Base-by-base conservation (phyloP, 1,140 invertebrate genomes). In the Tigriopus japonicus region DNA sequence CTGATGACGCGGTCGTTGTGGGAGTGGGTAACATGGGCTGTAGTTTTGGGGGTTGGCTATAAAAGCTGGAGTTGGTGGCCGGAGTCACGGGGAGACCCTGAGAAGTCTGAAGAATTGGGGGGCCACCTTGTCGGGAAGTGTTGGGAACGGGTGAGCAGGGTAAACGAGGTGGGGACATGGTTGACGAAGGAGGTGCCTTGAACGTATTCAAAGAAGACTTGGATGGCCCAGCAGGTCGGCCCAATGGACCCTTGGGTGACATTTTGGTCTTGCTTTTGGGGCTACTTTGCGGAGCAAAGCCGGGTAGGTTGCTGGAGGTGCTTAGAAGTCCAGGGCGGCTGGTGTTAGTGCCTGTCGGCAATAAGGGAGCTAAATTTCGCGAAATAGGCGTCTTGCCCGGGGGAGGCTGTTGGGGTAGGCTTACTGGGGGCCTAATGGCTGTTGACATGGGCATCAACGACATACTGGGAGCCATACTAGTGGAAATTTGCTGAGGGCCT, bases 1-100 rank as follows among this genome's bases (percentile, higher is more conserved):
- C 28, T 9, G 28, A 35, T 5, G 28, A 3, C 28, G 9, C 3
- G 45, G 45, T 49, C 66, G 63, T 12, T 62, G 63, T 15, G 70
- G 70, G 21, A 10, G 21, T 23, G 45, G 45, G 45, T 9, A 19
- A 23, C 45, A 51, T 51, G 45, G 45, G 45, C 21, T 51, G 45
- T 5, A 51, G 45, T 17, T 17, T 51, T 2, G 45, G 45, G 2
- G 45, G 45, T 9, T 51, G 45, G 45, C 45, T 51, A 9, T 35
- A 35, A 35, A 35, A 35, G 28, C 28, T 35, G 28, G 28, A 35
- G 28, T 35, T 35, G 28, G 28, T 35, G 28, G 28, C 28, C 9
- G 45, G 45, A 5, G 45, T 23, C 45, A 23, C 21, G 7, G 45
- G 45, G 45, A 19, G 45, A 10, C 21, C 15, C 15, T 19, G 45